phyloP scores from a whole-genome alignment of 2,113 vertebrate genomes.

The Protobothrops mucrosquamatus region DNA sequence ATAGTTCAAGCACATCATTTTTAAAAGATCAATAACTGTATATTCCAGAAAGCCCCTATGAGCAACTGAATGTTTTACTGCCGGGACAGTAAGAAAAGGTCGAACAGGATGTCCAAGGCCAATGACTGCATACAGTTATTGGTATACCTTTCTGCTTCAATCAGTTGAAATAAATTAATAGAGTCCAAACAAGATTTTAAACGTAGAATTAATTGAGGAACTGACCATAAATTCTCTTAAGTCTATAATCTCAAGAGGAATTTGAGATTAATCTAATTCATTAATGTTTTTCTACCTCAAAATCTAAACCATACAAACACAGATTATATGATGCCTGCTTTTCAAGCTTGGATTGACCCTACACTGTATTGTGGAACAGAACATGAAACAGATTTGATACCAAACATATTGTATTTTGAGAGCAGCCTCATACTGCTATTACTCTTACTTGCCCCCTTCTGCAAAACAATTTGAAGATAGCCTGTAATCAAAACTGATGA shows the following conservation, averaged over 20 bases:
- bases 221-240: not conserved
- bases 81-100: not conserved
- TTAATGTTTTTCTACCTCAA: not conserved
- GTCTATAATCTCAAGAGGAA: not conserved
- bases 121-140: not conserved
- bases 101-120: not conserved
- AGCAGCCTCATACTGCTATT: not conserved
- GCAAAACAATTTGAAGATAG: not conserved
- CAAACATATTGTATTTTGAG: not conserved
- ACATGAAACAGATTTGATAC: not conserved
- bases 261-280: not conserved
- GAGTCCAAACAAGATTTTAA: not conserved
- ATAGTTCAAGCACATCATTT: not conserved
- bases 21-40: not conserved
- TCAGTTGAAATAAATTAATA: not conserved
- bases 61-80: not conserved
- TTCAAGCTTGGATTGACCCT: not conserved
- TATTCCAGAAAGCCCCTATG: not conserved
- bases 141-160: not conserved
- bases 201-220: not conserved
- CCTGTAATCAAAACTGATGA: not conserved
- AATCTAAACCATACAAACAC: not conserved
- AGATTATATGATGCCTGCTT: not conserved
- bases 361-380: not conserved
- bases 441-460: not conserved